Evolutionary conservation across 2,113 vertebrate genomes (phyloP), one percentile per base, ranked within the genome.

Genomic region (Prinia subflava): DNA sequence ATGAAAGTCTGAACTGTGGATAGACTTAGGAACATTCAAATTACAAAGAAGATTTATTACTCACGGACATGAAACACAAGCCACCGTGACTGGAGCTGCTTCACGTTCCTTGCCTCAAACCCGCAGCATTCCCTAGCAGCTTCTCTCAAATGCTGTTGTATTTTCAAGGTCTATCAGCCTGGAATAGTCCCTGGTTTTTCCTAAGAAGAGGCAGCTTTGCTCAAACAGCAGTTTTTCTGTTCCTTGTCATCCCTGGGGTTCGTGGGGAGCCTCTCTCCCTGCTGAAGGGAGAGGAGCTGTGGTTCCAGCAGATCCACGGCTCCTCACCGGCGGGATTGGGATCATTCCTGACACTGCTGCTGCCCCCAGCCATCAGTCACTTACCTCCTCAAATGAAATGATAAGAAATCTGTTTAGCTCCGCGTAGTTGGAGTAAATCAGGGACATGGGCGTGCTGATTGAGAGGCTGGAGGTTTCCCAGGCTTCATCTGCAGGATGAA

Each of bases 261-360:
- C n/a, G 21, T 2, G 30, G 49, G 62, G 28, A 60, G 22, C 9
- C 23, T 73, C 39, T 3, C 0, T 31, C 79, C 42, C 24, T 39
- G 4, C 55, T 31, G 42, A 46, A 35, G 4, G 35, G 42, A 62
- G 52, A 23, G 67, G 9, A 24, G 52, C 60, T 0, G 1, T 69
- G 0, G 0, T 23, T 65, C 42, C 1, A 3, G 28, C 39, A 25
- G 19, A 70, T 20, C 33, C 0, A 20, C 3, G 8, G 79, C 27
- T 60, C 73, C 73, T 82, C 65, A 4, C 10, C 0, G 0, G 15
- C 60, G 87, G 46, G 30, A 11, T 8, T 13, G 2, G 68, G 41
- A 9, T 69, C 2, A 0, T 13, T 52, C 2, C 15, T 19, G 80
- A 5, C 7, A 7, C 5, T 15, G 7, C 49, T 85, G 24, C 7